Percentiles rank a stretch among this genome's conserved stretches.
Evolutionary conservation across 2,888 invertebrate species (phyloP).

Genomic region (Shargacucullia verbasci): DNA sequence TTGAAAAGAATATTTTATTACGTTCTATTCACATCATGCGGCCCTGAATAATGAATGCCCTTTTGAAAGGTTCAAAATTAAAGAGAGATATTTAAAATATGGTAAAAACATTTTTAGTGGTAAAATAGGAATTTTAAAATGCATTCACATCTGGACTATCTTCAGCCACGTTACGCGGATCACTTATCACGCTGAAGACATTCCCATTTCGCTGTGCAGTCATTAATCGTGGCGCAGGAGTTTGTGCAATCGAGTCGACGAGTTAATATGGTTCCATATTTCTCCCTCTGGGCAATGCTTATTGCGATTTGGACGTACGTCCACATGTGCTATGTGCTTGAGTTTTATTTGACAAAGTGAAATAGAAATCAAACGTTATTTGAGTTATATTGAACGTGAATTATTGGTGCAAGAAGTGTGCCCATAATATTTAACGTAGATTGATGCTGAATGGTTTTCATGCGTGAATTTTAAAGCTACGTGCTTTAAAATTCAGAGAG

Average conservation of each 20-base stretch:
- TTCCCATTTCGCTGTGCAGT: conserved; percentile 48
- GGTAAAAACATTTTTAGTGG: conserved; percentile 31
- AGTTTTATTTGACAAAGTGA: conserved; percentile 32
- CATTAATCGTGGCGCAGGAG: conserved; percentile 55
- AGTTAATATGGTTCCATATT: conserved; percentile 56
- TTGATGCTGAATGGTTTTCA: background rate
- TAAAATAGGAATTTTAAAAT: conserved; percentile 39
- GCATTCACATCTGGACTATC: conserved; percentile 50
- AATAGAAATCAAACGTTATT: conserved; percentile 15
- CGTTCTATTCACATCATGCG: conserved; percentile 16
- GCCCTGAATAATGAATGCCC: conserved; percentile 43
- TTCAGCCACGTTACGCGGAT: conserved; percentile 41
- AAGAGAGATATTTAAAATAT: conserved; percentile 37
- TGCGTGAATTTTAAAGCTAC: too few relatives aligned
- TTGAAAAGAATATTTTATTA: conserved; percentile 12
- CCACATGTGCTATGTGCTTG: conserved; percentile 33
- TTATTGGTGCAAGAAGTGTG: conserved; percentile 3
- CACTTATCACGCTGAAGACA: conserved; percentile 57
- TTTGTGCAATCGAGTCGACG: conserved; percentile 50
- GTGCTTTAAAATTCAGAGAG: too few relatives aligned
- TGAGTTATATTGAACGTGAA: conserved; percentile 19
- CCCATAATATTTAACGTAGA: background rate
- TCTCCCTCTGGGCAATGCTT: conserved; percentile 33
- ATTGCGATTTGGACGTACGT: conserved; percentile 43
- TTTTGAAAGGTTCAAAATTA: conserved; percentile 47